Base-by-base conservation (phyloP, 2,113 vertebrate species). In the Himantopus leucocephalus region DNA sequence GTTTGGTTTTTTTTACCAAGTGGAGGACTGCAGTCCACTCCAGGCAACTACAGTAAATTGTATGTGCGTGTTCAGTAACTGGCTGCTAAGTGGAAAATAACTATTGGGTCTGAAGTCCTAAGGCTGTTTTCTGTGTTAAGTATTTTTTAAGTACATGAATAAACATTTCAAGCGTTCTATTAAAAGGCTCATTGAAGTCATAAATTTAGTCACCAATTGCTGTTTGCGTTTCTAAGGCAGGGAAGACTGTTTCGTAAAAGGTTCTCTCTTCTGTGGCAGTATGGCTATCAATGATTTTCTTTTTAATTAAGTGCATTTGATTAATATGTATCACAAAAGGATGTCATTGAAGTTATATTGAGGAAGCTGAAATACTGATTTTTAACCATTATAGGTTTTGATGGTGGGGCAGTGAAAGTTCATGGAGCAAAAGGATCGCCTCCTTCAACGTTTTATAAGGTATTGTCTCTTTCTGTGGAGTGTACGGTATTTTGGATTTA, bases 391-490 rank as follows among this genome's bases (percentile, higher is more conserved):
- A 0, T 85, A 99, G 98, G 97, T 94, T 97, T 98, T 43, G 98
- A 99, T 4, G 98, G 98, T 60, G 98, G 98, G 41, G 62, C 76
- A n/a, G 76, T 98, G 35, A 96, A 83, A 74, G 98, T 99, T 74
- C 92, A 89, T 9, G 98, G 98, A 56, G 98, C 98, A 23, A 98
- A 94, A 96, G 98, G 98, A 79, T 97, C 83, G 0, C 92, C 98
- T 62, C 99, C 98, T 7, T 98, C 98, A 84, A 88, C 71, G 3
- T 98, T 98, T 96, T 99, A 98, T 94, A 99, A 99, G 98, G 97
- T 98, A 90, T 45, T 72, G 3, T 8, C 21, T 90, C 8, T 79
- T 79, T 50, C 35, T 84, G 10, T 87, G 35, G 7, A 5, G 3
- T 34, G 23, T 39, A 50, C 53, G 35, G 16, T 67, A 10, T 4